These are phyloP conservation scores for Crotalus tigris DNA, from an alignment of 2,113 vertebrate species.

Conservation along the genomic window DNA sequence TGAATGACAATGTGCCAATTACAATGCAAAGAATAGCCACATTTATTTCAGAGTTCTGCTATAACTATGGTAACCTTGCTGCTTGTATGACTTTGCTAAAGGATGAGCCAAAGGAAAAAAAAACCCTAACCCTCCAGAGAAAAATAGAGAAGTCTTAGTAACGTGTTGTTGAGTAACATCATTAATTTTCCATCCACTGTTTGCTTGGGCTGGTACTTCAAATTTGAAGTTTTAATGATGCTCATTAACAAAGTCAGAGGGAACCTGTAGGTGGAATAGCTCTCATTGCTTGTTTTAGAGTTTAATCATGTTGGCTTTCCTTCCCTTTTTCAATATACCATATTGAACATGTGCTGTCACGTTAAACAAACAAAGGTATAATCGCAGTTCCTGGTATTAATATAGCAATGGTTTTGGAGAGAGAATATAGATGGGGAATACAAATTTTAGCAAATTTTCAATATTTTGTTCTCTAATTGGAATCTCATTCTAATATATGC, in stretches of 20 bases:
- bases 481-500: not conserved
- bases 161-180: not conserved
- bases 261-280: not conserved
- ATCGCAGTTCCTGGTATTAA: not conserved
- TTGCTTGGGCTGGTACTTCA: slow-evolving; percentile 34
- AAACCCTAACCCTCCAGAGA: not conserved
- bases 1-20: slow-evolving; percentile 26
- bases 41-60: not conserved
- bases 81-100: not conserved
- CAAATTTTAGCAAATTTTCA: not conserved
- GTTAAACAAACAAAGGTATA: not conserved
- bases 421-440: not conserved
- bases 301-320: not conserved
- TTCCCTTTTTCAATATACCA: not conserved
- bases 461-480: not conserved
- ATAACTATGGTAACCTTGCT: slow-evolving; percentile 6
- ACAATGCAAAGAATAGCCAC: not conserved
- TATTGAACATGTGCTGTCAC: not conserved
- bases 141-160: slow-evolving; percentile 5
- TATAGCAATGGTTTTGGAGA: not conserved
- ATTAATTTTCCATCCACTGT: slow-evolving; percentile 27
- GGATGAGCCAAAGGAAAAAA: not conserved
- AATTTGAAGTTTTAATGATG: slow-evolving; percentile 22
- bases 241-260: not conserved
- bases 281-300: not conserved